phyloP scores from a whole-genome alignment of 1,140 invertebrate species.

The Cyclargus thomasi region DNA sequence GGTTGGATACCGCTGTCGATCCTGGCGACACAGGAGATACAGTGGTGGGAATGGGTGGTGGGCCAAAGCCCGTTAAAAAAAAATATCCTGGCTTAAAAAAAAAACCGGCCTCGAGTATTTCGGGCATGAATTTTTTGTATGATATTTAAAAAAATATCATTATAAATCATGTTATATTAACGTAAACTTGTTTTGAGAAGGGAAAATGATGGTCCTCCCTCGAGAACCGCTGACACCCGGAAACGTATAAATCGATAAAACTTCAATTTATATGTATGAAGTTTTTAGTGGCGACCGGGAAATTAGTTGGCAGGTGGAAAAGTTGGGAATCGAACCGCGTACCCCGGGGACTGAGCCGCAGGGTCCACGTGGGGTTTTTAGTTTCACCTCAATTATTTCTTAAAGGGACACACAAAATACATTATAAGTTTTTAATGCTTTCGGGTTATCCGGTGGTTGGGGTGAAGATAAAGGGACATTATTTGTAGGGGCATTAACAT shows the following conservation, averaged over 20 bases:
- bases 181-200: background rate
- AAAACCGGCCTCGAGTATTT: no score
- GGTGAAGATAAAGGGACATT: no score
- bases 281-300: conserved; percentile 27
- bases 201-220: background rate
- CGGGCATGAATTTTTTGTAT: no score
- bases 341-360: conserved; percentile 23
- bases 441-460: background rate
- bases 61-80: no score
- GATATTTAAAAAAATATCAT: no score
- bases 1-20: no score
- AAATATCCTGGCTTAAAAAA: no score
- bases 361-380: background rate
- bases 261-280: conserved; percentile 37
- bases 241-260: conserved; percentile 20
- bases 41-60: no score
- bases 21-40: no score
- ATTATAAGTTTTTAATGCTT: conserved; percentile 2
- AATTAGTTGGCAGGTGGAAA: conserved; percentile 37
- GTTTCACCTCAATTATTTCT: background rate
- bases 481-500: no score
- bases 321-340: conserved; percentile 31
- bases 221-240: background rate
- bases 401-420: background rate
- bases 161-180: no score